phyloP scores from a whole-genome alignment of 37 sponge, comb jelly and placozoan species.

The Haliclona indistincta region DNA sequence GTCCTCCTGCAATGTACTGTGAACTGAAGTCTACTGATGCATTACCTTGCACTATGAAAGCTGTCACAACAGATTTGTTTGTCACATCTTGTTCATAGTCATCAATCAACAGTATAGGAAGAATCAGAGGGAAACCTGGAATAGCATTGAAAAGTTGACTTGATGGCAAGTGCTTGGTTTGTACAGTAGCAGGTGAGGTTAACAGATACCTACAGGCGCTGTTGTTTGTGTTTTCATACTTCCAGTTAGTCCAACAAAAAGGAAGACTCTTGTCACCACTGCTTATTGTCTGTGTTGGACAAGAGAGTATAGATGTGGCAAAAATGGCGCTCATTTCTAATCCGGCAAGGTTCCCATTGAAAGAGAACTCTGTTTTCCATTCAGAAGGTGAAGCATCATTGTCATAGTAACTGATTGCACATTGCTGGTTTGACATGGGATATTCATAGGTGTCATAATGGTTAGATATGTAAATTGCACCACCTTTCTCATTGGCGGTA shows the following conservation, averaged over 20 bases:
- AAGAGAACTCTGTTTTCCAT: slow-evolving; percentile 6
- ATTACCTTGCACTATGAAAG: not conserved
- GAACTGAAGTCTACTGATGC: slow-evolving; percentile 3
- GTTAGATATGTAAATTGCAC: slow-evolving; percentile 29
- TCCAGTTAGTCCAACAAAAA: slow-evolving; percentile 6
- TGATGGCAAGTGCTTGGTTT: not conserved
- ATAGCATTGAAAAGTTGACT: not conserved
- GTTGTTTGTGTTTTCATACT: not conserved
- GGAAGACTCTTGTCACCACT: too few relatives aligned
- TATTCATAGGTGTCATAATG: slow-evolving; percentile 3
- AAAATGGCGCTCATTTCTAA: not conserved
- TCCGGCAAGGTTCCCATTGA: slow-evolving; percentile 9
- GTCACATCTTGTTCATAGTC: slow-evolving; percentile 8
- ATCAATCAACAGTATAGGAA: not conserved
- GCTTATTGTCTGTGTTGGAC: not conserved
- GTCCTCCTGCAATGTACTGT: slow-evolving; percentile 36
- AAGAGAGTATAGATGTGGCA: slow-evolving; percentile 6
- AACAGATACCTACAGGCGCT: not conserved
- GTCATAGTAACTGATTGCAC: slow-evolving; percentile 12
- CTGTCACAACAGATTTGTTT: not conserved
- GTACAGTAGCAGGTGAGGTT: slow-evolving; percentile 4
- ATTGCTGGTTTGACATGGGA: not conserved
- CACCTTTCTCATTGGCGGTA: slow-evolving; percentile 24
- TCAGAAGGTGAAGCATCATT: not conserved
- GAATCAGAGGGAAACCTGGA: slow-evolving; percentile 1